A percentile compares a stretch with the other conserved stretches of the same genome.
phyloP scores from a whole-genome alignment of 2,797 vertebrate genomes.

The Nyctibius grandis region DNA sequence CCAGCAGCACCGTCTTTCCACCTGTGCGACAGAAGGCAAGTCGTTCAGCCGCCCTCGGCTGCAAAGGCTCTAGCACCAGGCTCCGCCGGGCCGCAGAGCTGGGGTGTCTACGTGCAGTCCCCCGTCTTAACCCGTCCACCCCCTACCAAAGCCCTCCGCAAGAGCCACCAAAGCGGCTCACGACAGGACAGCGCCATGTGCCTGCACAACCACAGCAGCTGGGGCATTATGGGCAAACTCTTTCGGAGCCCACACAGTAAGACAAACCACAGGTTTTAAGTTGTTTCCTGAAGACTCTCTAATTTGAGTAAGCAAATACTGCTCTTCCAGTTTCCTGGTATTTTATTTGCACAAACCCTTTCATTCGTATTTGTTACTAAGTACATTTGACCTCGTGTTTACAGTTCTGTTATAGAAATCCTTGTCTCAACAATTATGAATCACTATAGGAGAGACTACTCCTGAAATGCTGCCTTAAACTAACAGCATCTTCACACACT shows the following conservation, averaged over 20 bases:
- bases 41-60: fast-evolving
- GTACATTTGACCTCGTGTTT: not conserved
- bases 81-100: not conserved
- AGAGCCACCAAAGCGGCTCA: not conserved
- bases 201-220: not conserved
- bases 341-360: not conserved
- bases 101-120: fast-evolving
- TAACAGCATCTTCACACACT: not conserved
- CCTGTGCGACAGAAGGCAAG: slow-evolving; percentile 49
- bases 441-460: not conserved
- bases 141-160: not conserved
- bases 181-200: fast-evolving
- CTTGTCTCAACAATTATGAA: not conserved
- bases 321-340: not conserved
- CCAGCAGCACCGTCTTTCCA: slow-evolving; percentile 81
- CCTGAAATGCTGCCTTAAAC: not conserved
- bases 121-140: not conserved
- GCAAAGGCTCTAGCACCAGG: not conserved
- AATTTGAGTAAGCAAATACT: not conserved
- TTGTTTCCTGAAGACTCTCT: not conserved
- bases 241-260: fast-evolving
- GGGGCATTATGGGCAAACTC: fast-evolving
- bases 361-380: not conserved
- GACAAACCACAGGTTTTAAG: not conserved
- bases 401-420: not conserved